These are phyloP conservation scores for Aphis gossypii DNA, from an alignment of 1,140 invertebrate species.

Conservation along the genomic window DNA sequence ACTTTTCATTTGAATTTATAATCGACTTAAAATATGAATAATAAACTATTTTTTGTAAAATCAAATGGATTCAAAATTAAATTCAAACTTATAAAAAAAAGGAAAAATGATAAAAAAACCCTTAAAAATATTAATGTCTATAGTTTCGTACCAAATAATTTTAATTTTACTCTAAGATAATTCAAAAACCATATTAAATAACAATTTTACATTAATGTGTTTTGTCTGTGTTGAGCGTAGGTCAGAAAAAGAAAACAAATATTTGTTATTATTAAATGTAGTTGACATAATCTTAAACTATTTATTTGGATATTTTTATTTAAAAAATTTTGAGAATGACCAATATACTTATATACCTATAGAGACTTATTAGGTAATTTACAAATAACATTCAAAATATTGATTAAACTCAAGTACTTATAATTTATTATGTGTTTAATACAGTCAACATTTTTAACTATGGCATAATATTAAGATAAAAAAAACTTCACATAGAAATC, in stretches of 20 bases:
- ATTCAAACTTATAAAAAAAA: no score
- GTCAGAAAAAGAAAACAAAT: neutral
- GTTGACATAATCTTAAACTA: neutral
- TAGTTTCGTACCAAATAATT: neutral
- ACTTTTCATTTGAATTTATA: neutral
- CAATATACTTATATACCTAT: neutral
- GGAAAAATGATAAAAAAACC: neutral
- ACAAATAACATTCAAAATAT: neutral
- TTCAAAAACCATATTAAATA: neutral
- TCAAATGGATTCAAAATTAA: neutral
- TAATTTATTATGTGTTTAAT: neutral
- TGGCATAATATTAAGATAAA: neutral
- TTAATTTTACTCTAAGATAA: neutral
- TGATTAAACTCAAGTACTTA: neutral
- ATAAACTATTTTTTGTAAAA: neutral
- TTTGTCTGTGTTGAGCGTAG: neutral
- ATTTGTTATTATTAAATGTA: no score
- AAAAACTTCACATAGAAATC: neutral
- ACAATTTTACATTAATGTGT: neutral
- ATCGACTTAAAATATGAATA: neutral
- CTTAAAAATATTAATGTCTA: neutral
- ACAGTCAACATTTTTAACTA: neutral
- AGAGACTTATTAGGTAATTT: neutral
- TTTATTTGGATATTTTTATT: neutral
- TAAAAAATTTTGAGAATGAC: neutral